Evolutionary conservation across 1,140 invertebrate species (phyloP).

Genomic region (Batillaria attramentaria): DNA sequence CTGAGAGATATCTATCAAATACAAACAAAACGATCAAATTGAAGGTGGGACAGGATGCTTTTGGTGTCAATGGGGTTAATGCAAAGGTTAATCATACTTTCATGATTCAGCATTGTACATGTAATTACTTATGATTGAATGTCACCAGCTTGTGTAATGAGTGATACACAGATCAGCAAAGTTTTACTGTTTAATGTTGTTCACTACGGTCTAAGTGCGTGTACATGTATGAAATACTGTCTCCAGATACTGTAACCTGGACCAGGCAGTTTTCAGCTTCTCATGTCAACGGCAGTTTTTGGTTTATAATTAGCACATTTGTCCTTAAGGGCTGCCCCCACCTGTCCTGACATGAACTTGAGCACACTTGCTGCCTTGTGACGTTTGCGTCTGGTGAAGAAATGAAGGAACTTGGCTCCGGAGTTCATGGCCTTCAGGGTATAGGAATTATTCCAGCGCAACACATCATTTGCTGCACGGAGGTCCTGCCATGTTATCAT

Average conservation of each 20-base stretch:
- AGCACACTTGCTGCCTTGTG: constrained; percentile 80
- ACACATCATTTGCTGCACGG: constrained; percentile 84
- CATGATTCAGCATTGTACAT: no score
- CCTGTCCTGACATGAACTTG: constrained; percentile 68
- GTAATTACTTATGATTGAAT: no score
- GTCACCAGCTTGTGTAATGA: no score
- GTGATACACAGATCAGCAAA: no score
- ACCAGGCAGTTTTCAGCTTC: not conserved
- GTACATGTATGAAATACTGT: not conserved
- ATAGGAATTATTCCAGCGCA: constrained; percentile 88
- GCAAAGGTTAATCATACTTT: no score
- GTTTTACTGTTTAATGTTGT: not conserved
- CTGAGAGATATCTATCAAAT: no score
- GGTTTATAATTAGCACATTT: no score
- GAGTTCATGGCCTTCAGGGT: constrained; percentile 79
- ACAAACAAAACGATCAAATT: not conserved
- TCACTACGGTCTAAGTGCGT: not conserved
- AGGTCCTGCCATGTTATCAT: constrained; percentile 98
- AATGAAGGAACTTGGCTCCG: constrained; percentile 80
- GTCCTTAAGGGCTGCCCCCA: constrained; percentile 30
- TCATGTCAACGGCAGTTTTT: not conserved
- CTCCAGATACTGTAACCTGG: not conserved
- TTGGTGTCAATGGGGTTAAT: no score
- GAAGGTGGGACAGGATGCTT: no score
- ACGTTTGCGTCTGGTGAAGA: constrained; percentile 83